Evolutionary conservation across 2,888 invertebrate species (phyloP), one percentile per base, ranked within the genome.

Genomic region (Hirtodrosophila duncani): DNA sequence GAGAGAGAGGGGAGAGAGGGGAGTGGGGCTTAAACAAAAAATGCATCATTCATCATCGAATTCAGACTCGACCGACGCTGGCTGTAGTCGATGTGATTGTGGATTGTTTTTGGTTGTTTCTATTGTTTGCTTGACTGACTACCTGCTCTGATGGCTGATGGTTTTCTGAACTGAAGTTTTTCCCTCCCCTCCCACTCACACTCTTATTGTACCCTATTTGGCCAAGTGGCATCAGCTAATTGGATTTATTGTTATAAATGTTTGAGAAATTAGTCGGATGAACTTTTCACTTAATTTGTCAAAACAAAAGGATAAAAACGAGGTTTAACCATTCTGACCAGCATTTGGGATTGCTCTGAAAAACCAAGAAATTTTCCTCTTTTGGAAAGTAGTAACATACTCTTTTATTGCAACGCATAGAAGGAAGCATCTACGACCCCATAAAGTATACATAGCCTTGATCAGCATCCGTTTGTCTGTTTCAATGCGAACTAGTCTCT

Each of bases 31-130:
- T 26, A 21, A 38, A 50, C 29, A 20, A 38, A 8, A 38, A 50
- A 50, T 71, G 48, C 67, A 70, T 71, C 71, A 63, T 71, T 75
- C 68, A 70, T 67, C 50, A 45, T 31, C 27, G 16, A n/a, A n/a
- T 33, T 48, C 29, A 17, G 16, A 27, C 38, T 49, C 26, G 44
- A 46, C 14, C 27, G 30, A 36, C 23, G 37, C 26, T 23, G 42
- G 41, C 49, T 50, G 36, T n/a, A 48, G 31, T 33, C 43, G 38
- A 43, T 46, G 48, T 53, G 38, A 37, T 42, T 51, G 18, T 51
- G 57, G 38, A 37, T 42, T 51, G 18, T 31, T 49, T 37, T 42
- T 26, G 26, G 26, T 39, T 8, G 10, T 37, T 33, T 42, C 11
- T 29, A 42, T 52, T 39, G 51, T 50, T 31, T 20, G 30, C 17